Percentiles rank a stretch among this genome's conserved stretches.
Evolutionary conservation across 2,113 vertebrate genomes (phyloP).

Genomic region (Channa argus): DNA sequence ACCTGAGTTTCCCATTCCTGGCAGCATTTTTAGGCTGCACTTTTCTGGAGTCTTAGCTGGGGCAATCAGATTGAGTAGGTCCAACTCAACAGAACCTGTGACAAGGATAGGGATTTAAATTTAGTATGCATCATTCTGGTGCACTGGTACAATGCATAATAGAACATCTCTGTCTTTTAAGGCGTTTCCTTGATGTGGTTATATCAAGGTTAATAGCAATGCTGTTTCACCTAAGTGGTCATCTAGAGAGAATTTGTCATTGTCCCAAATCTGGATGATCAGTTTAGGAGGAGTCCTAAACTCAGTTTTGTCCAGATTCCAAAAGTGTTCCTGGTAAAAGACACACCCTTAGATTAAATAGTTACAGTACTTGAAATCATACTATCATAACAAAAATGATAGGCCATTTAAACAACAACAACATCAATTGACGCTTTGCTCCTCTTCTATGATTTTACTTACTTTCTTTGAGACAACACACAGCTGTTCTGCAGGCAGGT

Average conservation of each 20-base stretch:
- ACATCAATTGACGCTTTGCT: not conserved
- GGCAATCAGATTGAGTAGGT: conserved; percentile 88
- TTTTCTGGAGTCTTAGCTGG: conserved; percentile 92
- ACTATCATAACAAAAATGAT: not conserved
- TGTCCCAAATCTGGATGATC: conserved; percentile 97
- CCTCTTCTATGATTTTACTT: conserved; percentile 34
- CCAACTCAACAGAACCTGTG: conserved; percentile 86
- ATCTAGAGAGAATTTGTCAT: conserved; percentile 98
- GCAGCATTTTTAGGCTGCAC: conserved; percentile 91
- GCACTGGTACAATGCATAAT: not conserved
- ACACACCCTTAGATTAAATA: not conserved
- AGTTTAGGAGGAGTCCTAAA: conserved; percentile 93
- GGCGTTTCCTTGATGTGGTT: not conserved
- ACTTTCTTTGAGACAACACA: conserved; percentile 94
- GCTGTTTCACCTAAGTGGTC: conserved; percentile 92
- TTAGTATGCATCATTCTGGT: not conserved
- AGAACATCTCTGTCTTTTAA: not conserved
- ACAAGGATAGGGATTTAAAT: conserved; percentile 14
- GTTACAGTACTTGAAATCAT: not conserved
- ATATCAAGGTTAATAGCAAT: not conserved
- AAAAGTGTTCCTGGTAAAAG: conserved; percentile 92
- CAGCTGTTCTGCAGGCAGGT: conserved; percentile 94
- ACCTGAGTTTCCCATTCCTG: conserved; percentile 57
- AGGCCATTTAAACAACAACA: not conserved
- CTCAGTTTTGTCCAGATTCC: conserved; percentile 98